phyloP scores from a whole-genome alignment of 2,888 invertebrate species.

The Xanthorhoe designata region DNA sequence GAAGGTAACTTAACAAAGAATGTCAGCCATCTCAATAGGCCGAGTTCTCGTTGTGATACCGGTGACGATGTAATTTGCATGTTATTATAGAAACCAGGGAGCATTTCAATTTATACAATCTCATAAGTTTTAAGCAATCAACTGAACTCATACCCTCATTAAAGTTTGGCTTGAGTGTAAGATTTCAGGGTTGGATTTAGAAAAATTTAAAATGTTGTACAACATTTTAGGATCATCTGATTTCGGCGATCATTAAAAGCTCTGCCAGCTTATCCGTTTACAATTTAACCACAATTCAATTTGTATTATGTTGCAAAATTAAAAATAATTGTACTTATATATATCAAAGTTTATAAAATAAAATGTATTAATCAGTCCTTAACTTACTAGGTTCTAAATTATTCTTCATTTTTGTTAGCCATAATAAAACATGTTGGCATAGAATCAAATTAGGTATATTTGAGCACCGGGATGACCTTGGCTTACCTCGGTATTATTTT shows the following conservation, averaged over 20 bases:
- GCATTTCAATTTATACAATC: slow-evolving; percentile 58
- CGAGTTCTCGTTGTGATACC: slow-evolving; percentile 31
- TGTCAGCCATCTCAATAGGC: slow-evolving; percentile 8
- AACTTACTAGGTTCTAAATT: no score
- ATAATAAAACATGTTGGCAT: no score
- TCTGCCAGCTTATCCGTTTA: not conserved
- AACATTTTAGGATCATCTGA: not conserved
- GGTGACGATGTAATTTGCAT: slow-evolving; percentile 59
- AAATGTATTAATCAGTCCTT: no score
- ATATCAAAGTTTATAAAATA: no score
- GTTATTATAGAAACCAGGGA: slow-evolving; percentile 55
- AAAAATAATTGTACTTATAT: no score
- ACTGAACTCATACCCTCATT: slow-evolving; percentile 53
- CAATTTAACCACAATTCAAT: no score
- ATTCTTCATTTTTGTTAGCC: no score
- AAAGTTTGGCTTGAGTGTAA: slow-evolving; percentile 50
- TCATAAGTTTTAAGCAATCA: slow-evolving; percentile 53
- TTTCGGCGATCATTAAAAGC: no score
- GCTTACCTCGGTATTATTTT: no score
- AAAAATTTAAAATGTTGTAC: not conserved
- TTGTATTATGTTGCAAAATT: no score
- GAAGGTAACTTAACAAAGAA: not conserved
- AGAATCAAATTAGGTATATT: no score
- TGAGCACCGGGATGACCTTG: no score
- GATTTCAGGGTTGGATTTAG: slow-evolving; percentile 32